These are phyloP conservation scores for Paraplagusia blochii DNA, from an alignment of 2,113 vertebrate genomes.

Conservation along the genomic window DNA sequence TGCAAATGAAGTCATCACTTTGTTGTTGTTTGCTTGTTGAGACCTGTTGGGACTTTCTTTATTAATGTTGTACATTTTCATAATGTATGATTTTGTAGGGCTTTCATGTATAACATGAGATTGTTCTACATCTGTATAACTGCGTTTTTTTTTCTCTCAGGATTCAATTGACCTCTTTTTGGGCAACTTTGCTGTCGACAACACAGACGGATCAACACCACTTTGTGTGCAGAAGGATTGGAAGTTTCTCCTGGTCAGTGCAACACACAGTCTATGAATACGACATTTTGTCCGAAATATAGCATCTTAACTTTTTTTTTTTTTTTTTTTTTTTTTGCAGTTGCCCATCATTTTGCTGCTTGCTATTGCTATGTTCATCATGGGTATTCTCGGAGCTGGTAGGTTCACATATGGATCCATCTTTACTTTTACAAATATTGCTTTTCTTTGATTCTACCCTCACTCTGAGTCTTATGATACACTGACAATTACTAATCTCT, in stretches of 20 bases:
- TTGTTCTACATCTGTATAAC: not conserved
- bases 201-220: constrained; percentile 84
- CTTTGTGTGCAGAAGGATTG: constrained; percentile 88
- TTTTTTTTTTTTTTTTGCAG: constrained; percentile 68
- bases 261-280: not conserved
- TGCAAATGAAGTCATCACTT: too few relatives aligned
- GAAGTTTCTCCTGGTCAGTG: constrained; percentile 90
- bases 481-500: not conserved
- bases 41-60: too few relatives aligned
- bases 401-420: too few relatives aligned
- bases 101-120: too few relatives aligned
- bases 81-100: too few relatives aligned
- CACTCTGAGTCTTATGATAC: too few relatives aligned
- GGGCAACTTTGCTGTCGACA: constrained; percentile 95
- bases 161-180: constrained; percentile 97
- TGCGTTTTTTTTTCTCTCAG: constrained; percentile 59
- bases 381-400: constrained; percentile 95
- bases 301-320: constrained; percentile 22
- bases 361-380: constrained; percentile 98
- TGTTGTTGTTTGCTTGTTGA: too few relatives aligned
- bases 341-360: constrained; percentile 96
- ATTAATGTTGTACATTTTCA: too few relatives aligned
- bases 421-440: too few relatives aligned
- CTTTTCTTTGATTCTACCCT: too few relatives aligned
- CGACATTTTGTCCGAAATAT: not conserved